Conservation (phyloP, 2,113 vertebrate species). For the Dicrurus megarhynchus region DNA sequence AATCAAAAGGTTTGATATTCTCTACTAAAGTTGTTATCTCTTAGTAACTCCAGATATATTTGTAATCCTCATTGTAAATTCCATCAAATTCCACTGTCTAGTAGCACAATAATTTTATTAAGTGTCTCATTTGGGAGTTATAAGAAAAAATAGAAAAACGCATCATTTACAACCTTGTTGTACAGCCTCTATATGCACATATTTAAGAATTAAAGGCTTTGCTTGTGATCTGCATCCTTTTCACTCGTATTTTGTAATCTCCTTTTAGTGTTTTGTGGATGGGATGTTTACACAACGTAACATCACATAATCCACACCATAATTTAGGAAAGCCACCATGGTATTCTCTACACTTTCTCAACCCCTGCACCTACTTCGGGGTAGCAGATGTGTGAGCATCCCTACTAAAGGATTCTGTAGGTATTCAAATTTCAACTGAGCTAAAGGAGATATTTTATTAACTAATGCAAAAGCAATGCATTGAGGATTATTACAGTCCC, state of each 20-base stretch:
- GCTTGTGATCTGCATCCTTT: neutral
- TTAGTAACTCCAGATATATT: neutral
- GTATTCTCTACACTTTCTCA: neutral
- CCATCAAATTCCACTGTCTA: neutral
- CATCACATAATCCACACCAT: neutral
- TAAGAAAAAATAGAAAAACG: neutral
- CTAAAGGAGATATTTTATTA: neutral
- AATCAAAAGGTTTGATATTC: neutral
- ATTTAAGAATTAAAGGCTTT: neutral
- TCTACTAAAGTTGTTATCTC: neutral
- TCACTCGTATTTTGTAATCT: neutral
- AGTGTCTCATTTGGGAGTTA: neutral
- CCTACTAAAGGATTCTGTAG: neutral
- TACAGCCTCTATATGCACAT: neutral
- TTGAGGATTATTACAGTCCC: neutral
- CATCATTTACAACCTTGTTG: neutral
- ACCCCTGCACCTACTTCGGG: neutral
- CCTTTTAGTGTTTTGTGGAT: neutral
- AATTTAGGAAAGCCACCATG: neutral
- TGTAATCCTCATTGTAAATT: neutral
- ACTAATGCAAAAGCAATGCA: neutral
- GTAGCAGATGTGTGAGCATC: neutral
- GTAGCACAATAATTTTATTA: neutral
- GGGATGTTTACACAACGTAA: neutral
- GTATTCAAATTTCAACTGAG: neutral